These are phyloP conservation scores for Lacerta agilis DNA, from an alignment of 2,797 vertebrate species.

Conservation along the genomic window DNA sequence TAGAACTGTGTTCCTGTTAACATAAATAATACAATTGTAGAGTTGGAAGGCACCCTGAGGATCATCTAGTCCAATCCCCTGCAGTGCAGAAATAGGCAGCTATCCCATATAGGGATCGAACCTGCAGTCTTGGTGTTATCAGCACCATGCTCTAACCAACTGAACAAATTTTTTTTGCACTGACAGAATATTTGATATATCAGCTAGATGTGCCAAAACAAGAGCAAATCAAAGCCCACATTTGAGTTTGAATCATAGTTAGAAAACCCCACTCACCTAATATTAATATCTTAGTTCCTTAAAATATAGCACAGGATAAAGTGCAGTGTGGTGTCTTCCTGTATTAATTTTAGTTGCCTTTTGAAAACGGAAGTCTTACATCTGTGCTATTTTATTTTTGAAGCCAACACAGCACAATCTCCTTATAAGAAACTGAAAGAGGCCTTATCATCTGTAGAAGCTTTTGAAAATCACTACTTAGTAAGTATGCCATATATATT, in stretches of 20 bases:
- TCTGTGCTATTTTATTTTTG: slow-evolving; percentile 49
- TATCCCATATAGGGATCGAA: no score
- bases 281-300: neutral
- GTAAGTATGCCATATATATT: slow-evolving; percentile 77
- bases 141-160: no score
- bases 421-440: slow-evolving; percentile 98
- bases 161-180: neutral
- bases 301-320: neutral
- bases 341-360: neutral
- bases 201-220: neutral
- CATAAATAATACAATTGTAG: neutral
- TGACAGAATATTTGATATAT: neutral
- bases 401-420: slow-evolving; percentile 93
- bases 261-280: no score
- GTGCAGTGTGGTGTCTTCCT: neutral
- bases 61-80: no score
- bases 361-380: neutral
- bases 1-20: neutral
- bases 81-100: no score
- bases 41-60: neutral
- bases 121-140: no score
- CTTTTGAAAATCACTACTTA: slow-evolving; percentile 97
- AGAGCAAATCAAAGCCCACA: no score
- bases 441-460: slow-evolving; percentile 94
- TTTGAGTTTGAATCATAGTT: neutral